These are phyloP conservation scores for Helicolenus hilgendorfi DNA, from an alignment of 2,797 vertebrate species.

Conservation along the genomic window DNA sequence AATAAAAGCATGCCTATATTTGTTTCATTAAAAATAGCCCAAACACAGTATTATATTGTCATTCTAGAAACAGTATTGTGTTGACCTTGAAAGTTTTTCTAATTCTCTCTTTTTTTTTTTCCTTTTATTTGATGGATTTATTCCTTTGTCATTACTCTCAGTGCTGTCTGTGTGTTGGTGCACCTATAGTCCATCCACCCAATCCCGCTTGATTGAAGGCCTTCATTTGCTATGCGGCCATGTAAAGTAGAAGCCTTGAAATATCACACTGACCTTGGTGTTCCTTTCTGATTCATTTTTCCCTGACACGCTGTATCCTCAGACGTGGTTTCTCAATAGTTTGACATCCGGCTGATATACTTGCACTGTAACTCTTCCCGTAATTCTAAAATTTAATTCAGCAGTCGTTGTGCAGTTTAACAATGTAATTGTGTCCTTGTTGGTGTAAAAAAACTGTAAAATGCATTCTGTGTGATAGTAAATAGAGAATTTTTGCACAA, in stretches of 20 bases:
- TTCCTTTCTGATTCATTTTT: slow-evolving; percentile 81
- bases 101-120: slow-evolving; percentile 15
- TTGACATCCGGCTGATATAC: slow-evolving; percentile 50
- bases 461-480: neutral
- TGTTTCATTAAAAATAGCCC: neutral
- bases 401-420: neutral
- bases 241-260: slow-evolving; percentile 89
- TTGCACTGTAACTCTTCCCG: slow-evolving; percentile 25
- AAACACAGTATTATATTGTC: neutral
- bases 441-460: neutral
- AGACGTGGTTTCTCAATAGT: slow-evolving; percentile 71
- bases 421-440: neutral
- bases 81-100: slow-evolving; percentile 55
- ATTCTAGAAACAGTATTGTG: slow-evolving; percentile 8
- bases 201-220: slow-evolving; percentile 89
- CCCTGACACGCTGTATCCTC: slow-evolving; percentile 64
- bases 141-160: slow-evolving; percentile 81
- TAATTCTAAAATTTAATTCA: slow-evolving; percentile 43
- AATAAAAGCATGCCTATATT: neutral
- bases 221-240: slow-evolving; percentile 90
- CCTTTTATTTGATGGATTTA: slow-evolving; percentile 86
- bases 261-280: slow-evolving; percentile 89
- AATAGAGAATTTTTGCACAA: neutral
- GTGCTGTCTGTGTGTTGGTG: slow-evolving; percentile 68
- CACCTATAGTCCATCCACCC: slow-evolving; percentile 76